Evolutionary conservation across 2,888 invertebrate species (phyloP).

Genomic region (Mythimna lalbum): DNA sequence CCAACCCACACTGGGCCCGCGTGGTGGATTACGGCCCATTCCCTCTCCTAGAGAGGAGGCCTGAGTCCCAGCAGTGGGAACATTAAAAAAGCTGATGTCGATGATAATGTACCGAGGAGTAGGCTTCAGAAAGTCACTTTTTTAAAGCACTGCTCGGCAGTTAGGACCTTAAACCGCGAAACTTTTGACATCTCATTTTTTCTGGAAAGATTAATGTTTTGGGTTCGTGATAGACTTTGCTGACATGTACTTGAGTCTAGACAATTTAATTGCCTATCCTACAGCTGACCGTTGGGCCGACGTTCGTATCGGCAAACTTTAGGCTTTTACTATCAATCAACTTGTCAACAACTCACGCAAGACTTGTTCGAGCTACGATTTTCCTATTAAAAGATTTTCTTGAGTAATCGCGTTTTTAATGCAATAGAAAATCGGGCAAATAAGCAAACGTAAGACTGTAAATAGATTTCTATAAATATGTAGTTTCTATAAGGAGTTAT

Average conservation of each 20-base stretch:
- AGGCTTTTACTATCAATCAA: conserved; percentile 60
- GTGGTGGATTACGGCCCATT: too few relatives aligned
- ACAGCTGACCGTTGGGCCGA: conserved; percentile 29
- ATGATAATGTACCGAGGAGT: too few relatives aligned
- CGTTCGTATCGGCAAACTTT: conserved; percentile 48
- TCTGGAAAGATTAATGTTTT: conserved; percentile 53
- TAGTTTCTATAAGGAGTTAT: too few relatives aligned
- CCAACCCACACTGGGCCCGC: too few relatives aligned
- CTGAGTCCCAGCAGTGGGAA: too few relatives aligned
- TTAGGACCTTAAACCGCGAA: conserved; percentile 15
- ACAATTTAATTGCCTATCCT: conserved; percentile 61
- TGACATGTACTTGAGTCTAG: conserved; percentile 37
- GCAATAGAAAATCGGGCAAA: background rate
- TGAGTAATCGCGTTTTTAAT: background rate
- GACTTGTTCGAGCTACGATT: conserved; percentile 38
- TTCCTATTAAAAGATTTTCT: conserved; percentile 44
- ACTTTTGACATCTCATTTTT: conserved; percentile 56
- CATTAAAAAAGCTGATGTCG: too few relatives aligned
- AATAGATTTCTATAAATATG: too few relatives aligned
- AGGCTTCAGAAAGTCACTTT: too few relatives aligned
- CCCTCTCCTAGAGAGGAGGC: too few relatives aligned
- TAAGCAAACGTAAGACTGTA: too few relatives aligned
- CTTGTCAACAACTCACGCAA: conserved; percentile 54
- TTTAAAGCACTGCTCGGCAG: too few relatives aligned
- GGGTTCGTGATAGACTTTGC: conserved; percentile 17